Evolutionary conservation across 30 jellyfish, hydroid and myxozoan genomes (phyloP), one percentile per base, ranked within the genome.

Genomic region (Aurelia sp.): DNA sequence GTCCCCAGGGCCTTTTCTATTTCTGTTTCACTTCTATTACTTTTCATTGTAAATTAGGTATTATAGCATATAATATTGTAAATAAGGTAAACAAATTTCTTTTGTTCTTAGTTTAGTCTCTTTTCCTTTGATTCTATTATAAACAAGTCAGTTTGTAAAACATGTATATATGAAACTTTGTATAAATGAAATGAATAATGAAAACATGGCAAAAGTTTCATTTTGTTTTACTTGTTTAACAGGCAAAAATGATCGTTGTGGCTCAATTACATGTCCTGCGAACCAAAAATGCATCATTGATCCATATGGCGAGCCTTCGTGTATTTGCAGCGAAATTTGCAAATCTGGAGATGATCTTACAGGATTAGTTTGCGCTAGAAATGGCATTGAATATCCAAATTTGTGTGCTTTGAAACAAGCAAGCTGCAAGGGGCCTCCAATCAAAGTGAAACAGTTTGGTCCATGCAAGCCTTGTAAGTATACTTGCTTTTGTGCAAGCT

Each of bases 191-290:
- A 27, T 27, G 2, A 27, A 27, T 2, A 27, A 2, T 27, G 33
- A 27, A 27, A 27, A 27, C 2, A 27, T 27, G 33, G 33, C 33
- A 0, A 27, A 27, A 0, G 33, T 27, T 27, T 27, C 2, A 1
- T 27, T 27, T 27, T 27, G 2, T 8, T 44, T 7, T 0, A 57
- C 27, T 62, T 30, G 52, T 0, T 50, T 19, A 30, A 16, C 57
- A 89, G 97, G 93, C 21, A 41, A 62, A 15, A 51, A 65, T 3
- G 97, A 89, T 81, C 97, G 90, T 0, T 89, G 97, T 78, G 79
- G 73, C 27, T 47, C 89, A 27, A 53, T 35, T 40, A 60, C 87
- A 2, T 89, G 97, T 57, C 93, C 93, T 12, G 31, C 18, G 4
- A 50, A 63, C 52, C 27, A 40, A 17, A 73, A 67, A 67, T 89